Evolutionary conservation across 2,888 invertebrate species (phyloP).

Genomic region (Erebia ligea): DNA sequence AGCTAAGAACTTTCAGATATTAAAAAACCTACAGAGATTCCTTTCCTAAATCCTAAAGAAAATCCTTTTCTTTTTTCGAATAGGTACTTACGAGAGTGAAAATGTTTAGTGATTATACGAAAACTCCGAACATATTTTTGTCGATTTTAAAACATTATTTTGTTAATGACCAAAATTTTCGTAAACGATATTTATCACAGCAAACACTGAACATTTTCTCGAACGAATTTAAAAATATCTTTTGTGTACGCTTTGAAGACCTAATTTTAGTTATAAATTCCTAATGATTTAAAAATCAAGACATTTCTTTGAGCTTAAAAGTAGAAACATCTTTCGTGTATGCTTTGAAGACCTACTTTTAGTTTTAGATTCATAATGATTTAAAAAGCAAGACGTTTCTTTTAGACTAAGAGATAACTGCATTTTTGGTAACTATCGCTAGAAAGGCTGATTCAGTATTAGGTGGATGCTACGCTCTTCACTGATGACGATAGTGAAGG

Average conservation of each 20-base stretch:
- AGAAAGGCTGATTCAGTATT: too few relatives aligned
- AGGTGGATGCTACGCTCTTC: too few relatives aligned
- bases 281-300: not conserved
- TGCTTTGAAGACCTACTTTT: not conserved
- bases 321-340: not conserved
- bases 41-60: too few relatives aligned
- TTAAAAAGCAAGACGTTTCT: not conserved
- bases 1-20: not conserved
- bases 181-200: too few relatives aligned
- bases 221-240: too few relatives aligned
- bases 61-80: not conserved
- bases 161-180: too few relatives aligned
- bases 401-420: too few relatives aligned
- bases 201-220: too few relatives aligned
- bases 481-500: too few relatives aligned
- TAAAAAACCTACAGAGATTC: not conserved
- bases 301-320: not conserved
- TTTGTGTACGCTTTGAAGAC: not conserved
- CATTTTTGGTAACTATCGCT: too few relatives aligned
- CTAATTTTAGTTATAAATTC: not conserved
- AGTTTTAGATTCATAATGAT: not conserved
- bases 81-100: not conserved
- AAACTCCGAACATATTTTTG: too few relatives aligned
- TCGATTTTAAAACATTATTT: too few relatives aligned
- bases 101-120: not conserved